Percentiles rank a stretch among this genome's conserved stretches.
phyloP scores from a whole-genome alignment of 1,140 invertebrate genomes.

The Drosophila elegans region DNA sequence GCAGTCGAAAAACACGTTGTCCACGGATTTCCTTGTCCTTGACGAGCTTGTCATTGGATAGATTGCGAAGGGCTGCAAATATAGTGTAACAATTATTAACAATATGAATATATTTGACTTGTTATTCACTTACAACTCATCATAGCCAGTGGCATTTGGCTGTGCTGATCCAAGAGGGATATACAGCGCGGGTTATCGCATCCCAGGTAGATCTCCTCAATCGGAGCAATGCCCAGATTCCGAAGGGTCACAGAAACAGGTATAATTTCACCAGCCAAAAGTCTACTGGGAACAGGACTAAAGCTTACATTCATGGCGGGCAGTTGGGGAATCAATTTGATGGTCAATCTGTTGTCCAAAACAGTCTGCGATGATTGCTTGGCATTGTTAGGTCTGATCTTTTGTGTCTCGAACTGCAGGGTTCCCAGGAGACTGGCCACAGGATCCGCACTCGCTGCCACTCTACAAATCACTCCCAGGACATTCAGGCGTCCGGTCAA shows the following conservation, averaged over 20 bases:
- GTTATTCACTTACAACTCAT: slow-evolving; percentile 74
- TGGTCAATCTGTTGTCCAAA: slow-evolving; percentile 87
- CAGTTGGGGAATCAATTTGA: slow-evolving; percentile 88
- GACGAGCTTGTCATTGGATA: slow-evolving; percentile 81
- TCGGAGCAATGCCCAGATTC: slow-evolving; percentile 88
- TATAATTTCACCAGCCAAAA: slow-evolving; percentile 90
- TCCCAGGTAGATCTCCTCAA: slow-evolving; percentile 88
- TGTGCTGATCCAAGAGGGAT: slow-evolving; percentile 86
- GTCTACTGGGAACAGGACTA: slow-evolving; percentile 87
- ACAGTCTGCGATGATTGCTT: slow-evolving; percentile 85
- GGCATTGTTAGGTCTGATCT: slow-evolving; percentile 85
- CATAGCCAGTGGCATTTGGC: slow-evolving; percentile 61
- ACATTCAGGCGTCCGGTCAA: slow-evolving; percentile 84
- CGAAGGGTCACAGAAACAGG: slow-evolving; percentile 87
- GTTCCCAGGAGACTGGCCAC: slow-evolving; percentile 87
- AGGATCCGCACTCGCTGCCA: slow-evolving; percentile 79
- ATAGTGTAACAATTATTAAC: not conserved
- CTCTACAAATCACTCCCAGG: slow-evolving; percentile 84
- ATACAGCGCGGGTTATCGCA: slow-evolving; percentile 86
- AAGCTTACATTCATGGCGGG: slow-evolving; percentile 91
- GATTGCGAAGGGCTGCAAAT: slow-evolving; percentile 63
- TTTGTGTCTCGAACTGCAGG: slow-evolving; percentile 86
- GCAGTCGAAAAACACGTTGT: slow-evolving; percentile 86
- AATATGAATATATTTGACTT: not conserved
- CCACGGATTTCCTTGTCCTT: slow-evolving; percentile 85